A percentile compares a stretch with the other conserved stretches of the same genome.
These are phyloP conservation scores for Emydocephalus ijimae DNA, from an alignment of 2,113 vertebrate genomes.

Conservation along the genomic window DNA sequence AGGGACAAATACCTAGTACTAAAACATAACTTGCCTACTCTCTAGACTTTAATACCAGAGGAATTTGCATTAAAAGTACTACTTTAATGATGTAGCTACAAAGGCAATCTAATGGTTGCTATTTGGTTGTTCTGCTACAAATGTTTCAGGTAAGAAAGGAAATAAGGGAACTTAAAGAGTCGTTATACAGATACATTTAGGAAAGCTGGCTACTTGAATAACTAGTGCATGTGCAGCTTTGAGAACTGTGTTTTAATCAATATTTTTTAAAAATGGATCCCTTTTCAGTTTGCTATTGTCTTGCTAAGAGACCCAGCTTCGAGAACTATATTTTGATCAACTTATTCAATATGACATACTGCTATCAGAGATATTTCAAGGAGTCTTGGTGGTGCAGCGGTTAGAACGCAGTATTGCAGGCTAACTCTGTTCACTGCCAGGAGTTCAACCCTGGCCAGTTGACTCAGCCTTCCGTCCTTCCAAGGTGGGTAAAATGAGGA, in stretches of 20 bases:
- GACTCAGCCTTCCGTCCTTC: not conserved
- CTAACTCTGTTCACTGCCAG: not conserved
- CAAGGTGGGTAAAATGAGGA: not conserved
- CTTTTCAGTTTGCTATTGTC: not conserved
- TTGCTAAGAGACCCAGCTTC: not conserved
- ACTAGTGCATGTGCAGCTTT: not conserved
- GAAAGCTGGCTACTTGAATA: not conserved
- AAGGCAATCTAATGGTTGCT: not conserved
- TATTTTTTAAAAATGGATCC: not conserved
- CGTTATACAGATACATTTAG: not conserved
- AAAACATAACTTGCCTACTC: not conserved
- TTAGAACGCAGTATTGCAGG: not conserved
- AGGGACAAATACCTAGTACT: not conserved
- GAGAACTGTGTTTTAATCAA: not conserved
- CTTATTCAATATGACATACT: not conserved
- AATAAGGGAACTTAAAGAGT: not conserved
- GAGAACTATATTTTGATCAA: not conserved
- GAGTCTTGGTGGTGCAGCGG: not conserved
- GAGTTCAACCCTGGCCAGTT: not conserved
- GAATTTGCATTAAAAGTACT: not conserved
- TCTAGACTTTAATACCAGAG: not conserved
- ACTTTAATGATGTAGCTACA: not conserved
- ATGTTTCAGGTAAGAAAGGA: not conserved
- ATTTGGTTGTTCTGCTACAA: rapidly evolving
- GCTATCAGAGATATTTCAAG: not conserved